A percentile compares a stretch with the other conserved stretches of the same genome.
phyloP scores from a whole-genome alignment of 2,797 vertebrate genomes.

The Phalloptychus januarius region DNA sequence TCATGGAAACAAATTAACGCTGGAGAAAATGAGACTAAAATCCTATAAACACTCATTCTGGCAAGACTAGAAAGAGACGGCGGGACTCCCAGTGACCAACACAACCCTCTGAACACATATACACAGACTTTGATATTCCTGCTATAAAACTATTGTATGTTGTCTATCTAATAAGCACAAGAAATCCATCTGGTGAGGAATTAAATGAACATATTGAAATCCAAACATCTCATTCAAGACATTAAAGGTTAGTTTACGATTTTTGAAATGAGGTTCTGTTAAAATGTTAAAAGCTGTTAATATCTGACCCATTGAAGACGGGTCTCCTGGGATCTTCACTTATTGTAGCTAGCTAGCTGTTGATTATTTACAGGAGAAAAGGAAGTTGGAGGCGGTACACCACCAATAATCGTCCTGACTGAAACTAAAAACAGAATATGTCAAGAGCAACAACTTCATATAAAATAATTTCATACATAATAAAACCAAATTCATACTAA shows the following conservation, averaged over 20 bases:
- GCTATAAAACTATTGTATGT: conserved; percentile 57
- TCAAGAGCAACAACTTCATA: neutral
- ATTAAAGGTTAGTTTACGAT: neutral
- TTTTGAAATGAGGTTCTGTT: neutral
- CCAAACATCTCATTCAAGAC: conserved; percentile 12
- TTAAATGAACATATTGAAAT: conserved; percentile 56
- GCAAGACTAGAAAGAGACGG: conserved; percentile 71
- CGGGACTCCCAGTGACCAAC: conserved; percentile 72
- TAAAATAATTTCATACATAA: neutral
- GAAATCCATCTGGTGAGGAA: conserved; percentile 46
- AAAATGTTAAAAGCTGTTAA: neutral
- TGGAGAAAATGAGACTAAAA: conserved; percentile 79
- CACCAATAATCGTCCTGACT: neutral
- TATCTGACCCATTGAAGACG: neutral
- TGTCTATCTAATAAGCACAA: conserved; percentile 58
- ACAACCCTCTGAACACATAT: conserved; percentile 64
- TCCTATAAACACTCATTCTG: conserved; percentile 79
- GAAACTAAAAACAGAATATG: neutral
- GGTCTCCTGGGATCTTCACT: neutral
- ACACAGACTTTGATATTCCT: conserved; percentile 55
- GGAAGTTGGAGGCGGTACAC: too few species aligned
- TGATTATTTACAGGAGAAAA: neutral
- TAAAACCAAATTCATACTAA: neutral
- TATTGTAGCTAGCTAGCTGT: neutral
- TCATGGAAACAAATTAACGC: conserved; percentile 81